These are phyloP conservation scores for Thunnus albacares DNA, from an alignment of 2,797 vertebrate species.

Conservation along the genomic window DNA sequence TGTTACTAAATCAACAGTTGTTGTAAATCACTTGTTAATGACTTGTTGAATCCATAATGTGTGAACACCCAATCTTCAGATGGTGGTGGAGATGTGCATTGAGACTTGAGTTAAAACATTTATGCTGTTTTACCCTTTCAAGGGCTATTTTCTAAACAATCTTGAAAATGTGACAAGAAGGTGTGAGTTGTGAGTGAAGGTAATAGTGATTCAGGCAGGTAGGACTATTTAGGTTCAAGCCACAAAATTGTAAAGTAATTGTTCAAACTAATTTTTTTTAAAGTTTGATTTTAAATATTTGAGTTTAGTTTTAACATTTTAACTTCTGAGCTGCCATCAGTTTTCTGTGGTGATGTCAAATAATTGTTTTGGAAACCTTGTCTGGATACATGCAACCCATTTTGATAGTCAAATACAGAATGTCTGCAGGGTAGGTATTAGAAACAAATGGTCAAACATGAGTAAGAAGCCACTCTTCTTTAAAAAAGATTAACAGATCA, in stretches of 20 bases:
- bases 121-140: constrained; percentile 60
- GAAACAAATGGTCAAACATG: constrained; percentile 3
- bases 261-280: constrained; percentile 38
- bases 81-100: constrained; percentile 20
- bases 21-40: constrained; percentile 53
- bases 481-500: not conserved
- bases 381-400: not conserved
- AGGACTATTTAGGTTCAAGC: constrained; percentile 32
- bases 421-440: constrained; percentile 3
- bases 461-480: constrained; percentile 20
- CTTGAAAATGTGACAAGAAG: constrained; percentile 46
- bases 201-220: constrained; percentile 12
- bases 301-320: constrained; percentile 18
- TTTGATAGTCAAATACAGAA: constrained; percentile 21
- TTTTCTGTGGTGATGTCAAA: constrained; percentile 10
- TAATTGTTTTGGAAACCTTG: constrained; percentile 11
- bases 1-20: constrained; percentile 49
- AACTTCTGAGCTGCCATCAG: constrained; percentile 30
- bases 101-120: constrained; percentile 48
- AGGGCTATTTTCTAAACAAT: constrained; percentile 75
- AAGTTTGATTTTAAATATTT: constrained; percentile 1
- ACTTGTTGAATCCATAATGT: constrained; percentile 33
- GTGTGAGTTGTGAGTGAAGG: not conserved
- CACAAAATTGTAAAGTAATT: constrained; percentile 39
- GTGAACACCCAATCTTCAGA: constrained; percentile 35